Percentiles rank a stretch among this genome's conserved stretches.
Evolutionary conservation across 1,140 invertebrate genomes (phyloP).

Genomic region (Aphidius ervi): DNA sequence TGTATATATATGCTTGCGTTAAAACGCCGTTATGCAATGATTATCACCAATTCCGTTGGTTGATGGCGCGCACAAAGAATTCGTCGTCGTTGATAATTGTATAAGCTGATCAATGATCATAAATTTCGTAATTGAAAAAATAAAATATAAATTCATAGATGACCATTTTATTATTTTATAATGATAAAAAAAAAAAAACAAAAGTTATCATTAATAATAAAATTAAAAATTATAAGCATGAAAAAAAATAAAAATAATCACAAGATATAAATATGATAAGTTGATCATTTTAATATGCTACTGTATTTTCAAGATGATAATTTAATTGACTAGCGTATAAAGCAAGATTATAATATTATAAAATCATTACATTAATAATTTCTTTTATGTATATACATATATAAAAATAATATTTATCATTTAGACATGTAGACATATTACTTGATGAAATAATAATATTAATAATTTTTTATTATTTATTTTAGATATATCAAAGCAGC

Average conservation of each 20-base stretch:
- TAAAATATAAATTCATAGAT: too few relatives aligned
- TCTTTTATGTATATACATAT: too few relatives aligned
- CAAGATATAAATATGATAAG: background rate
- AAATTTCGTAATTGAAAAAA: too few relatives aligned
- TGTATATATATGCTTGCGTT: slow-evolving; percentile 14
- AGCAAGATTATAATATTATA: background rate
- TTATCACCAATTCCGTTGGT: slow-evolving; percentile 24
- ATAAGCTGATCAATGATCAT: background rate
- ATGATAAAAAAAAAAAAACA: too few relatives aligned
- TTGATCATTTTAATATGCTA: background rate
- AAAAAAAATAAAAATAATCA: too few relatives aligned
- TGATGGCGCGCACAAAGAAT: slow-evolving; percentile 9
- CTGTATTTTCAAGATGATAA: slow-evolving; percentile 4
- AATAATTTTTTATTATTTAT: slow-evolving; percentile 28
- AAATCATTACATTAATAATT: too few relatives aligned
- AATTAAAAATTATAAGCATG: too few relatives aligned
- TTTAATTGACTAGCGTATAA: slow-evolving; percentile 17
- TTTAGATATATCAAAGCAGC: slow-evolving; percentile 76
- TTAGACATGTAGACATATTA: background rate
- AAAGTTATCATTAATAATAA: too few relatives aligned
- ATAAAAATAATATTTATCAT: too few relatives aligned
- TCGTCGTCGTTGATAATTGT: slow-evolving; percentile 17
- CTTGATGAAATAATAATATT: slow-evolving; percentile 39
- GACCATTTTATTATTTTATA: too few relatives aligned
- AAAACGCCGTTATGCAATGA: slow-evolving; percentile 26